Percentiles rank a stretch among this genome's conserved stretches.
Conservation (phyloP, 2,113 vertebrate species). For the Cynoglossus semilaevis region DNA sequence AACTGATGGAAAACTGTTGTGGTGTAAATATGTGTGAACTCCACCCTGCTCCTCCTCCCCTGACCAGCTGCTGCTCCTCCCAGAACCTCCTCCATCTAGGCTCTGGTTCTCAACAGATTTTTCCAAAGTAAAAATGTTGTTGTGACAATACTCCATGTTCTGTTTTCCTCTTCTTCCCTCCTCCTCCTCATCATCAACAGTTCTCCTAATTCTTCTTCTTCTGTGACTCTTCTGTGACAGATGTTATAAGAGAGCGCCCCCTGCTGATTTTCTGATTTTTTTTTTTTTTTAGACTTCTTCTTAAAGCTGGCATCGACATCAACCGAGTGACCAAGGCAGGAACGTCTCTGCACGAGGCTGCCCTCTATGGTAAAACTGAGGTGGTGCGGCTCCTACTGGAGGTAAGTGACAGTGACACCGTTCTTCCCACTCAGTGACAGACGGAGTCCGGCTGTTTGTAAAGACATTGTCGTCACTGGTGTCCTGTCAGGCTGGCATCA, state of each 20-base stretch:
- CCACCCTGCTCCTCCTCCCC: conserved; percentile 44
- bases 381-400: conserved; percentile 90
- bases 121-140: no score
- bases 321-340: conserved; percentile 91
- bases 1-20: conserved; percentile 10
- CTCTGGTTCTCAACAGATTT: no score
- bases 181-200: no score
- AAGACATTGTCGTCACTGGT: not conserved
- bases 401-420: conserved; percentile 71
- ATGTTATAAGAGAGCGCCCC: not conserved
- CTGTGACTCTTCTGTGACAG: no score
- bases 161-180: no score
- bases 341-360: conserved; percentile 88
- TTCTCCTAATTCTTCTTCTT: no score
- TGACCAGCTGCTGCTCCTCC: not conserved
- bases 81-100: conserved; percentile 27
- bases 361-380: conserved; percentile 90
- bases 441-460: not conserved
- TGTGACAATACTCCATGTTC: no score
- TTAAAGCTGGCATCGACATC: conserved; percentile 91
- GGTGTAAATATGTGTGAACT: conserved; percentile 42
- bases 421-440: not conserved
- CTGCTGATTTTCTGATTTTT: conserved; percentile 19
- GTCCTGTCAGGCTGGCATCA: conserved; percentile 82
- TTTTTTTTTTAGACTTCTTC: conserved; percentile 85